Evolutionary conservation across 2,888 invertebrate genomes (phyloP).

Genomic region (Abrostola triplasia): DNA sequence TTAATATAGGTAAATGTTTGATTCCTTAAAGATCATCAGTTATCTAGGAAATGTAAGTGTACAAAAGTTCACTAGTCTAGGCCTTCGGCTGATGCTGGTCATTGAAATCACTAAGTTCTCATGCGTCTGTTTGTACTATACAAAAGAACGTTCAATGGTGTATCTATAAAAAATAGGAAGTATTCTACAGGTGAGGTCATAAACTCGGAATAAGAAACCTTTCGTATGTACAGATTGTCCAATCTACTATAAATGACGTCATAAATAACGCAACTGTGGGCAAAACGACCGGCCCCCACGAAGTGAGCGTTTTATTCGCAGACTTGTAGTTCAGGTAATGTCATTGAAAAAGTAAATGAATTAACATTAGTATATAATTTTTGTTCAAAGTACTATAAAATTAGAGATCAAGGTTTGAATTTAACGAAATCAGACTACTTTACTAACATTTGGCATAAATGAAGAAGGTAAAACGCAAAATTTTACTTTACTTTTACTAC

Average conservation of each 20-base stretch:
- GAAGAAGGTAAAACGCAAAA: too few species aligned
- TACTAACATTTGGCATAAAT: too few species aligned
- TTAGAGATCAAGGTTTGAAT: too few species aligned
- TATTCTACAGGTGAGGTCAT: conserved; percentile 22
- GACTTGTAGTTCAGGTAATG: conserved; percentile 6
- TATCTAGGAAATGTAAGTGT: neutral
- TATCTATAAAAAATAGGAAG: conserved; percentile 17
- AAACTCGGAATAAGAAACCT: conserved; percentile 18
- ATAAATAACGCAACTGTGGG: conserved; percentile 38
- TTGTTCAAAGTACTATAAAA: too few species aligned
- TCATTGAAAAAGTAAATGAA: conserved; percentile 9
- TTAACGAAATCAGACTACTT: too few species aligned
- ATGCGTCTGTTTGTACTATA: conserved; percentile 1
- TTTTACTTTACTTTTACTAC: too few species aligned
- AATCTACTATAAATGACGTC: conserved; percentile 37
- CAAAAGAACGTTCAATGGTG: conserved; percentile 18
- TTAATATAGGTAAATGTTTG: too few species aligned
- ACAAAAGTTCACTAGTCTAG: neutral
- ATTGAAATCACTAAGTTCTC: conserved; percentile 3
- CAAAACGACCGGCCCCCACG: conserved; percentile 38
- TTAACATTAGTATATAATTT: neutral
- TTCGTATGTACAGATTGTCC: conserved; percentile 10
- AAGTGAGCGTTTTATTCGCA: conserved; percentile 43
- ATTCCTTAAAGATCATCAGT: neutral
- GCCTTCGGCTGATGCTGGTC: neutral